Base-by-base conservation (phyloP, 2,888 invertebrate genomes). In the Seira musarum region DNA sequence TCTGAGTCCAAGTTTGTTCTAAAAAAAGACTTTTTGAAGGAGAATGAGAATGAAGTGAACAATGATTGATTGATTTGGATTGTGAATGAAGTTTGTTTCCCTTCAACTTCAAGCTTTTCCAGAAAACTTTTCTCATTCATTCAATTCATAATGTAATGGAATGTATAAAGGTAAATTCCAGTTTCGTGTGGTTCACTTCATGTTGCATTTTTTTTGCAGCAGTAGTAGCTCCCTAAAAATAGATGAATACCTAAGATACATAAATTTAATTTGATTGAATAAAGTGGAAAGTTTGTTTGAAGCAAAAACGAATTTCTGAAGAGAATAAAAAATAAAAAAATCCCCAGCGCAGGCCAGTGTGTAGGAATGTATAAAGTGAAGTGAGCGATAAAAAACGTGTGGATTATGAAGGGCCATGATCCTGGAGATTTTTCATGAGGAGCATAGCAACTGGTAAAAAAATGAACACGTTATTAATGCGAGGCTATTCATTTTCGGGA, bases 371-470 rank as follows among this genome's bases (percentile, higher is more conserved):
- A n/a, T n/a, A 30, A 30, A 30, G 30, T 30, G 3, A 30, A 30
- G 30, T 30, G 30, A 30, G n/a, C n/a, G n/a, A 30, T 5, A 30
- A 30, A 30, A 30, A 5, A 30, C 30, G 30, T 8, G 2, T 30
- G 30, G 30, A 8, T 49, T 49, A n/a, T 49, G 49, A 49, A 49
- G 49, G 49, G 49, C 49, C 49, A 49, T 2, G 49, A 49, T 49
- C 49, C 15, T 8, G 13, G 8, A 2, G 15, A 49, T 49, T 49
- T 49, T 49, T 49, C 17, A 49, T 49, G 49, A 49, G n/a, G n/a
- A n/a, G n/a, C n/a, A n/a, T n/a, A n/a, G 49, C 49, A 49, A 49
- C 49, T 49, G 49, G 49, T 49, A 49, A 49, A 8, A 49, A 49
- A 49, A 40, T n/a, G n/a, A n/a, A n/a, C n/a, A n/a, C n/a, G n/a